These are phyloP conservation scores for Anolis apletophallus DNA, from an alignment of 2,797 vertebrate genomes.

Conservation along the genomic window DNA sequence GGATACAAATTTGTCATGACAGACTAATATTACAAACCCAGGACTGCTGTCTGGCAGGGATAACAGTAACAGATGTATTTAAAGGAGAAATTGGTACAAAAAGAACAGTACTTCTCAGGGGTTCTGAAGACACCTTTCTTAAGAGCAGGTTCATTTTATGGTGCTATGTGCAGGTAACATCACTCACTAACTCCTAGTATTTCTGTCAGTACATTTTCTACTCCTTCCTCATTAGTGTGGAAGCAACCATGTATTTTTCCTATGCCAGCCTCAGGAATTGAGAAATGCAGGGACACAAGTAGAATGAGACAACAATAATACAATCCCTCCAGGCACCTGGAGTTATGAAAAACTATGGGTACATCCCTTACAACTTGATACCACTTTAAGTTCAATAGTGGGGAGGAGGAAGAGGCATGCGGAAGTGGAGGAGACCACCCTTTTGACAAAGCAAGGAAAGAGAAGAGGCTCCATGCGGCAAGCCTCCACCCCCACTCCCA, in stretches of 20 bases:
- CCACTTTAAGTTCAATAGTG: no score
- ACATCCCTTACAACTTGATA: no score
- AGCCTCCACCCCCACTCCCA: no score
- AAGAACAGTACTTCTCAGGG: slow-evolving; percentile 17
- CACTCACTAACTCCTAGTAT: slow-evolving; percentile 26
- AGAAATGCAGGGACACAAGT: background rate
- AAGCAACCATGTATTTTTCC: background rate
- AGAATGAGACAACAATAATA: background rate
- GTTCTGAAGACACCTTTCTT: slow-evolving; percentile 19
- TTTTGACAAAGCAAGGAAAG: no score
- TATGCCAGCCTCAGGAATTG: background rate
- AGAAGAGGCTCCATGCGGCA: no score
- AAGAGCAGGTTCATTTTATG: slow-evolving; percentile 52
- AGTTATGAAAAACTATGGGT: no score
- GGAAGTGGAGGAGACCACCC: no score
- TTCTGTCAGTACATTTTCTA: background rate
- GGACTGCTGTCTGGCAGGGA: slow-evolving; percentile 63
- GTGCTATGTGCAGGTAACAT: background rate
- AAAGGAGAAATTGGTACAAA: slow-evolving; percentile 30
- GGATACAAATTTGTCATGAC: slow-evolving; percentile 75
- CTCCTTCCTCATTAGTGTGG: background rate
- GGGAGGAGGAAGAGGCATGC: no score
- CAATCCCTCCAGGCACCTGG: background rate
- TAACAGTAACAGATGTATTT: slow-evolving; percentile 58
- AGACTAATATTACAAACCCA: slow-evolving; percentile 69